A percentile compares a stretch with the other conserved stretches of the same genome.
Conservation (phyloP, 92 coral and sea anemone genomes). For the Parazoanthus swiftii region DNA sequence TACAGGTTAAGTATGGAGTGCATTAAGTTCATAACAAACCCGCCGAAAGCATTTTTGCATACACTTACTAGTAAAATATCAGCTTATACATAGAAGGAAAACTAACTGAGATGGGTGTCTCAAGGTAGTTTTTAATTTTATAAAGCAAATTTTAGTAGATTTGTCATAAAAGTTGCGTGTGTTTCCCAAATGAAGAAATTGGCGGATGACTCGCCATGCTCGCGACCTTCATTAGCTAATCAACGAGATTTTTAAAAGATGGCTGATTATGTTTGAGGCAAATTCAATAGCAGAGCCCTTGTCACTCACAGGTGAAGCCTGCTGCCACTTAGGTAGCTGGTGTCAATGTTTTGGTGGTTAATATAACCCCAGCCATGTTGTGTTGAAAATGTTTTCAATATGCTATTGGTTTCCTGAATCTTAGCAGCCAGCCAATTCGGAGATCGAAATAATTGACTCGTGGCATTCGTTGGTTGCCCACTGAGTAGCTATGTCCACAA, state of each 20-base stretch:
- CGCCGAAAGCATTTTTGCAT: too few relatives aligned
- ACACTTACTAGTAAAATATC: too few relatives aligned
- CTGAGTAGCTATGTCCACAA: neutral
- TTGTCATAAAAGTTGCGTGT: too few relatives aligned
- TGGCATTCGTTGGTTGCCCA: conserved; percentile 13
- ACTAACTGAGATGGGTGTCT: too few relatives aligned
- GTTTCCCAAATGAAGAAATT: too few relatives aligned
- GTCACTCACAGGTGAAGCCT: neutral
- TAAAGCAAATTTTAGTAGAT: too few relatives aligned
- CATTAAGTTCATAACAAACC: too few relatives aligned
- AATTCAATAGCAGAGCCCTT: neutral
- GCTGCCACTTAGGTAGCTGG: neutral
- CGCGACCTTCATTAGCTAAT: neutral
- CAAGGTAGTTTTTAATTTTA: too few relatives aligned
- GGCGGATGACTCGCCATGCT: too few relatives aligned
- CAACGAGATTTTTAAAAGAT: neutral
- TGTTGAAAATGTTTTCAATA: conserved; percentile 5
- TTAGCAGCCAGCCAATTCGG: conserved; percentile 26
- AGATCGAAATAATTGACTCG: conserved; percentile 28
- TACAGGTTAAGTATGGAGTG: too few relatives aligned
- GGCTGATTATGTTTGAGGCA: neutral
- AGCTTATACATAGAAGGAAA: too few relatives aligned
- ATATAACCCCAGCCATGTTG: conserved; percentile 52
- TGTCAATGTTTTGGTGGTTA: conserved; percentile 21
- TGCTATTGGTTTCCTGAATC: neutral